Evolutionary conservation across 2,797 vertebrate species (phyloP), one percentile per base, ranked within the genome.

Genomic region (Fistularia tabacaria): DNA sequence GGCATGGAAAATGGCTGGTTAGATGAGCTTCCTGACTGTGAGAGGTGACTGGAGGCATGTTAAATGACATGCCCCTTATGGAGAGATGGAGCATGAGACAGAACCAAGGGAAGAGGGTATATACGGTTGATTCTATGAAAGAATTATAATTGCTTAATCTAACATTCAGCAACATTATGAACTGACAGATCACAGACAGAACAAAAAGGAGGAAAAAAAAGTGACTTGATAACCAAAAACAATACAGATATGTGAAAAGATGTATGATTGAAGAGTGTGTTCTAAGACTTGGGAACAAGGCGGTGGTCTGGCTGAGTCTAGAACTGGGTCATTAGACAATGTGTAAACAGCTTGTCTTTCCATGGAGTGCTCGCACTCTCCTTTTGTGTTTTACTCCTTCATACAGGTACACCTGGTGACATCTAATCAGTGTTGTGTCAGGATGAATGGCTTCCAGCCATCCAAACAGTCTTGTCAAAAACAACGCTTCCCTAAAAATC

Each of bases 361-460:
- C 68, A 71, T 81, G 59, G 76, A 73, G 64, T 61, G 71, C 59
- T 63, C 65, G 60, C 54, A 36, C 59, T 75, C 65, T 58, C 66
- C 14, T 69, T 73, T 77, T 57, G 64, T 54, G 71, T 59, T 54
- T 13, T 10, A 49, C 36, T 72, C 59, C 59, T 60, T 66, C 56
- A 49, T 71, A 72, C 64, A 80, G 75, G 77, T 60, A 59, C 58
- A 82, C 51, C 74, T 84, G 74, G 80, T 85, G 88, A 89, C 85
- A 90, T 78, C 83, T 88, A 82, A 85, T 88, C 87, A 86, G 77
- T 54, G 82, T 49, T 73, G 66, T 67, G 50, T 69, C 65, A 86
- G 88, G 89, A 93, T 84, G 54, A 74, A 90, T 87, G 78, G 87
- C 86, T 90, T 87, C 77, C 76, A 88, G 79, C 80, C 75, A 48